Evolutionary conservation across 1,140 invertebrate species (phyloP), one percentile per base, ranked within the genome.

Genomic region (Drosophila pachea): DNA sequence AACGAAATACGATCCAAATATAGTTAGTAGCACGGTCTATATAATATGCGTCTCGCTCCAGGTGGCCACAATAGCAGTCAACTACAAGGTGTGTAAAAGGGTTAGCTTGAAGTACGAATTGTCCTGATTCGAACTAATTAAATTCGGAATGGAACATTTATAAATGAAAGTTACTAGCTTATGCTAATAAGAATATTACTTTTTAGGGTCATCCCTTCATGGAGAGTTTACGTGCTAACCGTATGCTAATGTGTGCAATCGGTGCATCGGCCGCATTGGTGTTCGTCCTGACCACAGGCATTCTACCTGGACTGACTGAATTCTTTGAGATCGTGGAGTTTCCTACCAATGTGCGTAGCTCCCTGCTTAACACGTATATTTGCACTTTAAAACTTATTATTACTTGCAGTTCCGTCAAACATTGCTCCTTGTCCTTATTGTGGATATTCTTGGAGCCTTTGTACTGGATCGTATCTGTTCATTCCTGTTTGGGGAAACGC

Each of bases 21-120:
- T 99, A 48, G 91, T 99, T 7, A 99, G 99, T 89, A 98, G 97
- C 76, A 98, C 97, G 22, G 98, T 99, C 4, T 99, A 99, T 89
- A 96, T 99, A 50, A 98, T 99, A 75, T 98, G 98, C 7, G 95
- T 99, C 93, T 94, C 97, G 7, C 91, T 99, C 56, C 99, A 99
- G 92, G 94, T 99, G 64, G 96, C 97, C 7, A 99, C 98, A 40
- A 99, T 99, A 91, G 97, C 97, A 59, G 97, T 99, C 43, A 99
- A 99, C 91, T 99, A 99, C 90, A 94, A 97, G 92, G 98, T 99
- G 91, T 90, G 90, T 16, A 22, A 22, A 22, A 22, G 22, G 22
- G 22, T 22, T 22, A 2, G 22, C 3, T 22, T 3, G 6, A 5
- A 16, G 2, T 4, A 3, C 11, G 2, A n/a, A 5, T n/a, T 40